Evolutionary conservation across 2,113 vertebrate genomes (phyloP), one percentile per base, ranked within the genome.

Genomic region (Archilochus colubris): DNA sequence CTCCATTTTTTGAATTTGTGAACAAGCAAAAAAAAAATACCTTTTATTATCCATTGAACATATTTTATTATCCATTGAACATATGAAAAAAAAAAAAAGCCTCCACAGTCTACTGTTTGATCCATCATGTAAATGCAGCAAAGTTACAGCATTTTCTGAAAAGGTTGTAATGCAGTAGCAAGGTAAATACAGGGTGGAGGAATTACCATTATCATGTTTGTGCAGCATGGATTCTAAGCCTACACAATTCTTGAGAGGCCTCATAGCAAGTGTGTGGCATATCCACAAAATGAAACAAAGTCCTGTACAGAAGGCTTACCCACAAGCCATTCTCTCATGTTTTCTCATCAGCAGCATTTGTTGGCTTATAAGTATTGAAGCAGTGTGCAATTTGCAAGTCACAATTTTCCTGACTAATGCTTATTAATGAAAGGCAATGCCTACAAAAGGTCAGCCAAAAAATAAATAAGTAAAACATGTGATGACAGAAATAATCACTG

Each of bases 391-490:
- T 73, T 87, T 87, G 43, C 77, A 73, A 89, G 40, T 92, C 89
- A 87, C 3, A 1, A 54, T 92, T 75, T 93, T 93, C n/a, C 77
- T 72, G 68, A 43, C 25, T 68, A 83, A 36, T 2, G 9, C 24
- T 84, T 91, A 61, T 51, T 94, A 91, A 66, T 1, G 0, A 82
- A 93, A 95, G 81, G 83, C 18, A 68, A 75, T 85, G 24, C 4
- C 12, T 58, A 43, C 54, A 51, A 89, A 91, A 92, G 77, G 62
- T 92, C 89, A 94, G 91, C 64, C 78, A 91, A 89, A 91, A 91
- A 82, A 75, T 50, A 86, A 85, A 58, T 62, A 72, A 84, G 57
- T 78, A 86, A 94, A 94, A 62, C 61, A 50, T 76, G 75, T 92
- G 80, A 91, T 91, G 81, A 95, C 86, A 82, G 86, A 92, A 89